Base-by-base conservation (phyloP, 2,888 invertebrate genomes). In the Bombylius major region DNA sequence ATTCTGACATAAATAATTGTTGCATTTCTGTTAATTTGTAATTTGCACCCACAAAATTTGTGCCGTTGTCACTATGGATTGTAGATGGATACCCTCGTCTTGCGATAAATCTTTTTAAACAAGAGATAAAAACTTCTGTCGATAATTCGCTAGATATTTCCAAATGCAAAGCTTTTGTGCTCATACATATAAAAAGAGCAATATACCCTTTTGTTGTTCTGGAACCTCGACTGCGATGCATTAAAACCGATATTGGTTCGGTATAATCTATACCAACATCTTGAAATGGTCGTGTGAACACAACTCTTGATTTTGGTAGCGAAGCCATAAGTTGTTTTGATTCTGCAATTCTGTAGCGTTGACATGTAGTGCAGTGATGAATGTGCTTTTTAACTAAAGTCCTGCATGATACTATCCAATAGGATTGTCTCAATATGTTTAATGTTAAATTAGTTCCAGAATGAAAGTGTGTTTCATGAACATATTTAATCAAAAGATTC, bases 191-290 rank as follows among this genome's bases (percentile, higher is more conserved):
- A 4, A 36, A 36, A 8, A 36, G 36, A 6, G 36, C 36, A 36
- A 36, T 36, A 36, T 36, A 36, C 8, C 36, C 36, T 36, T 36
- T 36, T 36, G 36, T 36, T 36, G 8, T 36, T 36, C 4, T 4
- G 36, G 36, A 36, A 36, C 36, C 36, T 36, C 36, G 36, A 36
- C 36, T n/a, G n/a, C n/a, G n/a, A n/a, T n/a, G n/a, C n/a, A n/a
- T n/a, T n/a, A n/a, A n/a, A n/a, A n/a, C n/a, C n/a, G 50, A 4
- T 13, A 54, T 53, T 13, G 53, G 51, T 39, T 50, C 54, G 5
- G 51, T 57, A 39, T 58, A 61, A 52, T 62, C 60, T 8, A 60
- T 48, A 6, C 59, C 60, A 9, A 52, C 50, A 7, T 50, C 47
- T 12, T 52, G 32, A 48, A 62, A 61, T 12, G 59, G 58, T 31